Evolutionary conservation across 2,888 invertebrate genomes (phyloP), one percentile per base, ranked within the genome.

Genomic region (Nemotelus pantherinus): DNA sequence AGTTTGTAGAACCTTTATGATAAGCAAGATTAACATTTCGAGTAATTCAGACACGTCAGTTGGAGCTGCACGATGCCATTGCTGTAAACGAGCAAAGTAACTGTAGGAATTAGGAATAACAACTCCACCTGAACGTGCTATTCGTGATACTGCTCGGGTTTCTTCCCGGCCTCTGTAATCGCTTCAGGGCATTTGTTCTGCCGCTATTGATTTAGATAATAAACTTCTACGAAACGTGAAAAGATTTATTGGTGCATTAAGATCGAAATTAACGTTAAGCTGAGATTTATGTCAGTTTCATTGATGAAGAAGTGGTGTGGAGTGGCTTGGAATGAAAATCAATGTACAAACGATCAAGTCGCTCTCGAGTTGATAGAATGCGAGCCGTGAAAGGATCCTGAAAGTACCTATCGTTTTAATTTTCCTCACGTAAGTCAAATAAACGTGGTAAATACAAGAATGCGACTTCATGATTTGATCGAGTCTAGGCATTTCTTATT

Each of bases 171-270:
- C 43, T 25, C 41, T 1, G 1, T 25, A 10, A 3, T 25, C 57
- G 10, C 57, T 57, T 3, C 63, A 5, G 58, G 25, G 10, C 43
- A 67, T 50, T 5, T 43, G 5, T 25, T 43, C 43, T 44, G 55
- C 43, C 41, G 55, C 70, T 70, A 70, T 70, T 55, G 55, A 70
- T 70, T 70, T 70, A 53, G 70, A 70, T 70, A 70, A 70, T 70
- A 55, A 70, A 70, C 70, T 70, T 43, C 55, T 70, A 70, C 70
- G 55, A 55, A 70, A 70, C 53, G 70, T 55, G 70, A 41, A 70
- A 70, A 55, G 70, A 70, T 70, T 70, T 70, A 70, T 70, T 53
- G 55, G 43, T 43, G 70, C 70, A 70, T 70, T 70, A 70, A 70
- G 70, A 70, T 55, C 43, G 55, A 47, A 70, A 70, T 70, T 70